These are phyloP conservation scores for Frankliniella intonsa DNA, from an alignment of 2,888 invertebrate genomes.

Conservation along the genomic window DNA sequence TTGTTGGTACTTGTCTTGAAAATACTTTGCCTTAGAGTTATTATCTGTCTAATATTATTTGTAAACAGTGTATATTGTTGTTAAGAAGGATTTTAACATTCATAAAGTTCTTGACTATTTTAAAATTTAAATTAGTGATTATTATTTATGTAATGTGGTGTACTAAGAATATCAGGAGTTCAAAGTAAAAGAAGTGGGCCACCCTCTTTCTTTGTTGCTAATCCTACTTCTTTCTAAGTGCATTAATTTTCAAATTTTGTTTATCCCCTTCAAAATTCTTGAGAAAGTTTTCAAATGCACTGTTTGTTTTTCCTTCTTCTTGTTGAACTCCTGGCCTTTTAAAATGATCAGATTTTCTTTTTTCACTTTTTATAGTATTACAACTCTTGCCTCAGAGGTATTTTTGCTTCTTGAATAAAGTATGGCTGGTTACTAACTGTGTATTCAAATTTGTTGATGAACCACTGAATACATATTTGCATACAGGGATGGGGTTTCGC, in stretches of 20 bases:
- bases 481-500: too few relatives aligned
- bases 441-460: too few relatives aligned
- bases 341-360: neutral
- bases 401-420: neutral
- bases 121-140: neutral
- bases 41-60: constrained; percentile 20
- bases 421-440: too few relatives aligned
- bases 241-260: too few relatives aligned
- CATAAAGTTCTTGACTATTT: neutral
- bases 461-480: too few relatives aligned
- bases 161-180: neutral
- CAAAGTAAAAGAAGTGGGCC: too few relatives aligned
- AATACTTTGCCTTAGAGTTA: neutral
- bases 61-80: constrained; percentile 2
- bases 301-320: too few relatives aligned
- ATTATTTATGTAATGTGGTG: neutral
- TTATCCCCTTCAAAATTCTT: too few relatives aligned
- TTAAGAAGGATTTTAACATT: neutral
- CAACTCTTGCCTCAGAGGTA: neutral
- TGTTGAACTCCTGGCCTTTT: too few relatives aligned
- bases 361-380: neutral
- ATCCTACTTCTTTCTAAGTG: too few relatives aligned
- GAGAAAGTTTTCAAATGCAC: too few relatives aligned
- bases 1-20: constrained; percentile 11
- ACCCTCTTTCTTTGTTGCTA: too few relatives aligned